A percentile compares a stretch with the other conserved stretches of the same genome.
phyloP scores from a whole-genome alignment of 2,797 vertebrate species.

The Falco peregrinus region DNA sequence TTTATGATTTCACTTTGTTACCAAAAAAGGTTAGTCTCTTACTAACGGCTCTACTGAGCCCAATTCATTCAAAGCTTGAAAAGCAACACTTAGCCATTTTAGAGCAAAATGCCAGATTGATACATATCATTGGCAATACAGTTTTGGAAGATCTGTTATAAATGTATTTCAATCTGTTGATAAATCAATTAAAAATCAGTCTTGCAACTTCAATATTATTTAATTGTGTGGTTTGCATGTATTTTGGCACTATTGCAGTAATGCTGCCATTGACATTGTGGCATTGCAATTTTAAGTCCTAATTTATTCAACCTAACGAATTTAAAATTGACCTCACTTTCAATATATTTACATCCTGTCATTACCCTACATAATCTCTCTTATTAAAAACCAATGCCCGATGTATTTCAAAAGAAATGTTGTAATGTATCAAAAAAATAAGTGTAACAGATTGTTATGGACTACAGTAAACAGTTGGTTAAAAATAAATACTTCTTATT shows the following conservation, averaged over 20 bases:
- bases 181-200: slow-evolving; percentile 66
- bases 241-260: not conserved
- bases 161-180: slow-evolving; percentile 39
- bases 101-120: slow-evolving; percentile 55
- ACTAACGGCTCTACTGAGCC: slow-evolving; percentile 70
- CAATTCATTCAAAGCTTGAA: slow-evolving; percentile 59
- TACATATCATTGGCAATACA: slow-evolving; percentile 23
- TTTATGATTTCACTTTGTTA: slow-evolving; percentile 68
- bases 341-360: not conserved
- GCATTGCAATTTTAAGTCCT: not conserved
- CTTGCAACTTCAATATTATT: slow-evolving; percentile 27
- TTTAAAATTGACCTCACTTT: slow-evolving; percentile 28
- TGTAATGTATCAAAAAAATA: not conserved
- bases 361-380: not conserved
- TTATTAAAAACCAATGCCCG: slow-evolving; percentile 7
- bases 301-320: not conserved
- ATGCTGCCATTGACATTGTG: not conserved
- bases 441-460: not conserved
- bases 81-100: slow-evolving; percentile 60
- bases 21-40: slow-evolving; percentile 73
- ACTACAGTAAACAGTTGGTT: not conserved
- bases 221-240: not conserved
- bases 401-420: not conserved
- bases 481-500: not conserved
- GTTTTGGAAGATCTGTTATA: slow-evolving; percentile 37